Percentiles rank a stretch among this genome's conserved stretches.
These are phyloP conservation scores for Microcebus ravelobensis DNA, from an alignment of 2,113 vertebrate genomes.

Conservation along the genomic window DNA sequence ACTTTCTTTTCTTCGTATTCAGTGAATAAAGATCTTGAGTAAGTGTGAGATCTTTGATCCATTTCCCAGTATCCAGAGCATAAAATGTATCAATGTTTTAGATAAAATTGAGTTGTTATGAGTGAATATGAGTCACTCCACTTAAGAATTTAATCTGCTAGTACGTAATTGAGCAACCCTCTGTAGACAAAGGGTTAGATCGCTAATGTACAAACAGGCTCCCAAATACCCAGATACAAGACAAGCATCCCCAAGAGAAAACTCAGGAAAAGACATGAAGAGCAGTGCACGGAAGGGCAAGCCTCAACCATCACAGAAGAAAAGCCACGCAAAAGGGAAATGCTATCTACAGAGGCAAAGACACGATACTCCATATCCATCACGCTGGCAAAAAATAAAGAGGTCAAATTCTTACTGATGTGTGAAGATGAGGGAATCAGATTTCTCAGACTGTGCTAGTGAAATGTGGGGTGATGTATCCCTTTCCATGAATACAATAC, in stretches of 20 bases:
- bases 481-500: not conserved
- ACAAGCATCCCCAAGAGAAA: not conserved
- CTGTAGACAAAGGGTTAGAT: not conserved
- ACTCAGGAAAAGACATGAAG: not conserved
- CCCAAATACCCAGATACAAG: not conserved
- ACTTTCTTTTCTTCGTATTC: not conserved
- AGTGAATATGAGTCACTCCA: not conserved
- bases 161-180: not conserved
- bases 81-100: not conserved
- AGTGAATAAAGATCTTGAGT: not conserved
- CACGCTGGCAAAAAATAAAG: not conserved
- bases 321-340: not conserved
- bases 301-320: not conserved
- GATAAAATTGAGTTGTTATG: not conserved
- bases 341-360: not conserved
- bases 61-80: not conserved
- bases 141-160: not conserved
- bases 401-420: not conserved
- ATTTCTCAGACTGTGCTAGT: not conserved
- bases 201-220: not conserved
- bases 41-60: not conserved
- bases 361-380: not conserved
- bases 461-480: too few relatives aligned
- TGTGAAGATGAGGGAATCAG: not conserved
- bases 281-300: not conserved